These are phyloP conservation scores for Bolinopsis microptera DNA, from an alignment of 37 sponge, comb jelly and placozoan genomes.

Conservation along the genomic window DNA sequence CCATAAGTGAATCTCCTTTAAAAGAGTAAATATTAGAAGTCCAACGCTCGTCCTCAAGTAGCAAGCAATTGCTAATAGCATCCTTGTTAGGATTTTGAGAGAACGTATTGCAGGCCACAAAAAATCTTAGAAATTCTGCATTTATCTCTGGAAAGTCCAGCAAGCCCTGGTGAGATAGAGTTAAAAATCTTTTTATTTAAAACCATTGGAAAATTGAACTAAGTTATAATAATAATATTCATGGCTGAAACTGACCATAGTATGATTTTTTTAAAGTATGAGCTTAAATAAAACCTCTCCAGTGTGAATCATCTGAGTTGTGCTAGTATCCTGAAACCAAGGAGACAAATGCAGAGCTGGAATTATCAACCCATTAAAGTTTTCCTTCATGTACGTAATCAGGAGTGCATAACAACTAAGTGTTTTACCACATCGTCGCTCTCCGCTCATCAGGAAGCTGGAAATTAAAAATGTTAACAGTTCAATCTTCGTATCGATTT, in stretches of 20 bases:
- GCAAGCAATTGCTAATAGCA: background rate
- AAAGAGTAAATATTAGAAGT: slow-evolving; percentile 27
- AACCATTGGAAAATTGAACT: background rate
- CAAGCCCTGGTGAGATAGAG: no score
- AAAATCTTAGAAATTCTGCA: slow-evolving; percentile 22
- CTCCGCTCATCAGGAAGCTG: background rate
- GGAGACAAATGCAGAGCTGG: slow-evolving; percentile 12
- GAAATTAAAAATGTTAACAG: background rate
- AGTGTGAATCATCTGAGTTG: background rate
- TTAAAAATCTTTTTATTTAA: background rate
- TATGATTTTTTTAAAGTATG: background rate
- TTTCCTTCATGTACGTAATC: background rate
- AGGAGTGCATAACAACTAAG: background rate
- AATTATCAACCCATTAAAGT: background rate
- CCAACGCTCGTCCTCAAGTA: slow-evolving; percentile 37
- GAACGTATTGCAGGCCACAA: background rate
- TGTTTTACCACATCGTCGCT: slow-evolving; percentile 29
- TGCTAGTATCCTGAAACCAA: slow-evolving; percentile 35
- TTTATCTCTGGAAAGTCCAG: slow-evolving; percentile 52
- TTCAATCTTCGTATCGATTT: no score
- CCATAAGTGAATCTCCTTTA: slow-evolving; percentile 19
- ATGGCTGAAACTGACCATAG: background rate
- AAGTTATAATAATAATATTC: background rate
- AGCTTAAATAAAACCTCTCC: background rate
- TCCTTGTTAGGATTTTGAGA: background rate